phyloP scores from a whole-genome alignment of 2,113 vertebrate genomes.

The cattle (Bos taurus) region ARS-UCD2.0 NW_020192292.1:2397501-2398000 shows the following conservation, averaged over 20 bases:
- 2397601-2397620: not conserved
- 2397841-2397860: not conserved
- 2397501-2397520: too few relatives aligned
- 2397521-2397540: too few relatives aligned
- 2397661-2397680: not conserved
- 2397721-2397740: not conserved
- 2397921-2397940: not conserved
- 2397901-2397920: not conserved
- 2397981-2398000: not conserved
- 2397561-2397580: not conserved
- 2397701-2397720: not conserved
- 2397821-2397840: not conserved
- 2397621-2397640: not conserved
- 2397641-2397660: not conserved
- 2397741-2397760: not conserved
- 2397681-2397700: conserved; percentile 2
- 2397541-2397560: not conserved
- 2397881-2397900: not conserved
- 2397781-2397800: not conserved
- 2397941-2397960: not conserved
- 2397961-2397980: not conserved
- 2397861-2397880: not conserved
- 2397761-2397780: not conserved
- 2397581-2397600: not conserved
- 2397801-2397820: not conserved